Evolutionary conservation across 2,888 invertebrate species (phyloP).

Genomic region (Hypena proboscidalis): DNA sequence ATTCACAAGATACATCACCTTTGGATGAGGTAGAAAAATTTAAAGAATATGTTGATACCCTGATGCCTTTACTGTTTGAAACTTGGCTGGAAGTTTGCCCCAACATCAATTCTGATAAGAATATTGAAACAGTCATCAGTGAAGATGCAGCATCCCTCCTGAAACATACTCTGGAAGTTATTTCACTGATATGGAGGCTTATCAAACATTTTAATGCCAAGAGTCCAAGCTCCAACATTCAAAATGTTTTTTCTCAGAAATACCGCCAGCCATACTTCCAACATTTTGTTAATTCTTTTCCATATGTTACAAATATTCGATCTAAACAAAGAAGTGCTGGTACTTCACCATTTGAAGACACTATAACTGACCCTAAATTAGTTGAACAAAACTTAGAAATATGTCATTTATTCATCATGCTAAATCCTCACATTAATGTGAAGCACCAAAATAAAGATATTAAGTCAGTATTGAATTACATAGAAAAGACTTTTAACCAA

Average conservation of each 20-base stretch:
- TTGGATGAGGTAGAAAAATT: conserved; percentile 81
- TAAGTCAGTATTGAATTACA: conserved; percentile 72
- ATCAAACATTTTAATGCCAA: conserved; percentile 62
- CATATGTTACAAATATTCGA: conserved; percentile 80
- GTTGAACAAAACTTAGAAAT: conserved; percentile 68
- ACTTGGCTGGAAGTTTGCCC: conserved; percentile 94
- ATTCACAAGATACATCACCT: conserved; percentile 54
- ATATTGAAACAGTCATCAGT: conserved; percentile 80
- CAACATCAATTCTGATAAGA: conserved; percentile 61
- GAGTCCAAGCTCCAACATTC: conserved; percentile 69
- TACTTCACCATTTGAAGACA: conserved; percentile 54
- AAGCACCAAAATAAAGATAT: conserved; percentile 68
- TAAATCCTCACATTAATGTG: conserved; percentile 71
- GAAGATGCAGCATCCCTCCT: conserved; percentile 88
- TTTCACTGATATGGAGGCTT: conserved; percentile 85
- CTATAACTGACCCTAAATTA: conserved; percentile 70
- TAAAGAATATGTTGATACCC: conserved; percentile 86
- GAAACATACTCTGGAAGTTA: conserved; percentile 86
- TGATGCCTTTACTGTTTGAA: conserved; percentile 92
- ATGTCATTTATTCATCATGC: conserved; percentile 76
- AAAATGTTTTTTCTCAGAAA: conserved; percentile 79
- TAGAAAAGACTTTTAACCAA: conserved; percentile 76
- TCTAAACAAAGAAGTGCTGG: conserved; percentile 55
- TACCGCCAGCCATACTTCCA: conserved; percentile 83
- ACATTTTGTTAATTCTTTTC: conserved; percentile 85